A percentile compares a stretch with the other conserved stretches of the same genome.
These are phyloP conservation scores for Acanthornis magna DNA, from an alignment of 2,797 vertebrate species.

Conservation along the genomic window DNA sequence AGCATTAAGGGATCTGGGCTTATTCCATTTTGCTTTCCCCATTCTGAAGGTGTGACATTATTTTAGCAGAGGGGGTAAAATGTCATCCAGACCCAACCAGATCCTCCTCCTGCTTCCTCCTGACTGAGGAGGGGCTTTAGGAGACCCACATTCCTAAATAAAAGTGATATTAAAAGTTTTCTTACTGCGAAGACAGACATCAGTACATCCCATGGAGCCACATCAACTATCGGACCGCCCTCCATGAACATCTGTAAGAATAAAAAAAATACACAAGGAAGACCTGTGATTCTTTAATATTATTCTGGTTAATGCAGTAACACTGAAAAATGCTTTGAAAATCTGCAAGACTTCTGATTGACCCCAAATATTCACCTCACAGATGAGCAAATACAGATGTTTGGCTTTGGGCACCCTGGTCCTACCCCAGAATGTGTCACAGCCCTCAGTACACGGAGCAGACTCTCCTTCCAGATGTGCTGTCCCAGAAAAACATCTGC, in stretches of 20 bases:
- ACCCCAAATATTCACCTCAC: neutral
- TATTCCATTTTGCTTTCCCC: neutral
- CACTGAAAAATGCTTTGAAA: neutral
- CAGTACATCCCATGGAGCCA: fast-evolving
- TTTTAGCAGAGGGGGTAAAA: neutral
- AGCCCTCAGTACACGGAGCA: neutral
- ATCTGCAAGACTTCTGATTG: neutral
- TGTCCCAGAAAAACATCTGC: neutral
- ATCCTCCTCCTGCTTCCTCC: neutral
- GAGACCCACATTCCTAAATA: neutral
- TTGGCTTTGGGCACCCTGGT: neutral
- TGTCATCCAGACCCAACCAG: neutral
- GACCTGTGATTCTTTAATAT: neutral
- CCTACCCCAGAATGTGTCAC: neutral
- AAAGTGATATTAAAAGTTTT: neutral
- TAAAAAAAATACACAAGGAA: neutral
- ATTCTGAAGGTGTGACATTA: neutral
- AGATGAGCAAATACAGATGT: neutral
- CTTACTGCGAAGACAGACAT: constrained; percentile 47
- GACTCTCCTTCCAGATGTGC: neutral
- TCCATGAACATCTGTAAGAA: neutral
- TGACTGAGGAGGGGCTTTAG: neutral
- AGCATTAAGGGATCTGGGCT: neutral
- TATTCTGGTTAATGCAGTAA: neutral
- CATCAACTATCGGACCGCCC: fast-evolving